A percentile compares a stretch with the other conserved stretches of the same genome.
Conservation (phyloP, 2,113 vertebrate genomes). For the Esox niger region DNA sequence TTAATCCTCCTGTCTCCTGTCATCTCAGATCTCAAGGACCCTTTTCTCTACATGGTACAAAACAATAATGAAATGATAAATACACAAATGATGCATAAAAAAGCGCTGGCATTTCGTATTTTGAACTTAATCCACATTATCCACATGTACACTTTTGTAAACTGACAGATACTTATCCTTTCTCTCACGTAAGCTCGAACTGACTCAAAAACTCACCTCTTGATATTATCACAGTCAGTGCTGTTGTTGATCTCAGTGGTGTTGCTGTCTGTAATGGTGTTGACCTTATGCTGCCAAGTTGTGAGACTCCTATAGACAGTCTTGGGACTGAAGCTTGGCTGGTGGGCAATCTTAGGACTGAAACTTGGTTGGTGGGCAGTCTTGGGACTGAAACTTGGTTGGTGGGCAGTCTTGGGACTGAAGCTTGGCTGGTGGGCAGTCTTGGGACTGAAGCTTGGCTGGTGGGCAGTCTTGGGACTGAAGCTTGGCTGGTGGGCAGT, state of each 20-base stretch:
- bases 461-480: background rate
- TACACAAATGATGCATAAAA: no score
- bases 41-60: no score
- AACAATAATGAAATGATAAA: no score
- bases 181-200: background rate
- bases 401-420: background rate
- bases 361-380: background rate
- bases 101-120: no score
- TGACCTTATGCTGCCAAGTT: background rate
- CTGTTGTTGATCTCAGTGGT: background rate
- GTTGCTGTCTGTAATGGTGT: background rate
- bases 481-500: background rate
- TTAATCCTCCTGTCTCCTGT: no score
- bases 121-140: no score
- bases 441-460: background rate
- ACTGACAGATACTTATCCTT: no score
- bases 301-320: background rate
- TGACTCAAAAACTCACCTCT: background rate
- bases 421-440: background rate
- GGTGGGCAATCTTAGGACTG: background rate
- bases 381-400: background rate
- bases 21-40: no score
- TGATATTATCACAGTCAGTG: background rate
- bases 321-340: background rate
- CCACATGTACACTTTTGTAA: no score